These are phyloP conservation scores for Lomographa bimaculata DNA, from an alignment of 2,888 invertebrate species.

Conservation along the genomic window DNA sequence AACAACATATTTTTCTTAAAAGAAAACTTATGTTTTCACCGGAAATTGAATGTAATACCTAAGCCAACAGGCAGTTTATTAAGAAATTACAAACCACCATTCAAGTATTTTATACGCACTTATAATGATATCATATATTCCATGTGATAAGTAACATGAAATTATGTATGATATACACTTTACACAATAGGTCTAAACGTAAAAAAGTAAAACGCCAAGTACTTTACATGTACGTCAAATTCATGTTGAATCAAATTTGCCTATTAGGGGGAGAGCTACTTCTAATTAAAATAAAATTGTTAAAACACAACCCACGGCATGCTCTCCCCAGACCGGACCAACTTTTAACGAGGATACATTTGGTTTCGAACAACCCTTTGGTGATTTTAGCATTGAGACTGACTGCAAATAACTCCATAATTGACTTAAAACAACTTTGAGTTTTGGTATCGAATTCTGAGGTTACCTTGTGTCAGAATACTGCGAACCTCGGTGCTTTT, in stretches of 20 bases:
- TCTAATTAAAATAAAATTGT: constrained; percentile 83
- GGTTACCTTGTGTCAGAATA: constrained; percentile 39
- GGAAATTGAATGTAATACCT: too few species aligned
- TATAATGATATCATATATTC: too few species aligned
- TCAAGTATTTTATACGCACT: too few species aligned
- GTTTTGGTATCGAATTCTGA: constrained; percentile 61
- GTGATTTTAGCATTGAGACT: constrained; percentile 80
- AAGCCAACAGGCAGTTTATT: too few species aligned
- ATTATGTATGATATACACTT: too few species aligned
- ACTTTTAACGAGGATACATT: constrained; percentile 84
- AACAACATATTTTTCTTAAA: too few species aligned
- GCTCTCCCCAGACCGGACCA: constrained; percentile 64
- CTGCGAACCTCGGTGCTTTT: constrained; percentile 38
- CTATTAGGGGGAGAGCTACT: constrained; percentile 68
- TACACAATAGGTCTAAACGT: too few species aligned
- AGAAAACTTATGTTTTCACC: too few species aligned
- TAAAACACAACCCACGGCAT: constrained; percentile 65
- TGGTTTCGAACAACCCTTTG: constrained; percentile 81
- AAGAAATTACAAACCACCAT: too few species aligned
- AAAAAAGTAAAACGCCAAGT: too few species aligned
- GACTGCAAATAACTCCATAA: constrained; percentile 81
- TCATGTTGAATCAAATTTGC: constrained; percentile 62
- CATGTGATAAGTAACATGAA: too few species aligned
- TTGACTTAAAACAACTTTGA: constrained; percentile 79
- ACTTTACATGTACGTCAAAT: constrained; percentile 38